Base-by-base conservation (phyloP, 2,113 vertebrate species). In the Nycticryphes semicollaris region DNA sequence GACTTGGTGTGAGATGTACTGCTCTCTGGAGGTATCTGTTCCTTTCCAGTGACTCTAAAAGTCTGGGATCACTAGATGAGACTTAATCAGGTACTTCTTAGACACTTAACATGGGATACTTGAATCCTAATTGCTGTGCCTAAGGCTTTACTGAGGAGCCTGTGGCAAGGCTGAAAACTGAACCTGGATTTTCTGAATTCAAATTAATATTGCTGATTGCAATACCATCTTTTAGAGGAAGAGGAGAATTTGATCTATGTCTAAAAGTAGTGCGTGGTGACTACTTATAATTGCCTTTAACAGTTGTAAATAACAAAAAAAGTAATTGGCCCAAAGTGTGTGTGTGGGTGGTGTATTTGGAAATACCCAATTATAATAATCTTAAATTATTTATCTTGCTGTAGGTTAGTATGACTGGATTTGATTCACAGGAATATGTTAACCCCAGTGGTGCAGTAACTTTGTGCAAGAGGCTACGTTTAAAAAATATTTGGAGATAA, bases 401-500 rank as follows among this genome's bases (percentile, higher is more conserved):
- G 35, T 33, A 23, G 25, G 43, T 73, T 85, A 69, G 14, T 78
- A 57, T 73, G 63, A 41, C 50, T 75, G 37, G 59, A 51, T 86
- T 73, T 75, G 47, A 81, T 82, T 47, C 33, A 47, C 9, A 8
- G 30, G n/a, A 47, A 45, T 66, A 30, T 33, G 14, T 84, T 7
- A 66, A 10, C 47, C 63, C 33, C 48, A 27, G 23, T 16, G 53
- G 28, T 57, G 14, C 59, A 51, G 84, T 48, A 83, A 78, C 68
- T 93, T n/a, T 54, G 31, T 89, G 11, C 31, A 56, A 78, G 39
- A 80, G 31, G 25, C 21, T 91, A 48, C 6, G 18, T 85, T 95
- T 85, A 77, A 91, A 95, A 93, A 83, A 43, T 90, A 75, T 84
- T 94, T 94, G 67, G 56, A 70, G n/a, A 25, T 56, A 48, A 72